Evolutionary conservation across 23 tunicate genomes (phyloP), one percentile per base, ranked within the genome.

Genomic region (Trididemnum miniatum): DNA sequence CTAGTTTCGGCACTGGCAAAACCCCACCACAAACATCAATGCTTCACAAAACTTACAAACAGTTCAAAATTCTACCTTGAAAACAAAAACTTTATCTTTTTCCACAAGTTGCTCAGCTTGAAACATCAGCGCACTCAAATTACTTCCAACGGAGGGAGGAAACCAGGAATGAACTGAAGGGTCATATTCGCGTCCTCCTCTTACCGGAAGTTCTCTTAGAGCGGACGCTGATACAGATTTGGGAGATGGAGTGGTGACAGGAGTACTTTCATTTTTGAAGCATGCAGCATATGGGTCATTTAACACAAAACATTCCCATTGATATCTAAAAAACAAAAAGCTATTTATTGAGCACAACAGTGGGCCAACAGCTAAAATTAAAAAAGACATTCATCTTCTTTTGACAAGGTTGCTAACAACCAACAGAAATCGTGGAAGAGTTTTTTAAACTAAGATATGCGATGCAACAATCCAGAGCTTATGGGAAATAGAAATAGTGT

Each of bases 271-370:
- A 36, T 77, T 77, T 9, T 77, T 77, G 44, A 85, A 85, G 50
- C 89, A 85, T 27, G 66, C 27, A 23, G 39, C 34, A 2, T 30
- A 67, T 1, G 82, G 83, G n/a, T 69, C 51, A 35, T 79, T 44
- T 0, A 88, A 28, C 4, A 83, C 87, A 65, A 44, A 66, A 52
- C 93, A 88, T 65, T 82, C 80, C 93, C 93, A 88, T 20, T 77
- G 27, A 29, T 52, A 77, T 77, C 82, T 77, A 54, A 52, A 77
- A 38, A 73, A 73, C 36, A 73, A 31, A 29, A 4, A 31, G 39
- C 7, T 69, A n/a, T n/a, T n/a, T n/a, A n/a, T n/a, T n/a, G n/a
- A n/a, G n/a, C n/a, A n/a, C n/a, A n/a, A n/a, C n/a, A n/a, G n/a
- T n/a, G n/a, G n/a, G n/a, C n/a, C n/a, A n/a, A n/a, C n/a, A n/a